Conservation (phyloP, 2,113 vertebrate genomes). For the Orthonyx spaldingii region DNA sequence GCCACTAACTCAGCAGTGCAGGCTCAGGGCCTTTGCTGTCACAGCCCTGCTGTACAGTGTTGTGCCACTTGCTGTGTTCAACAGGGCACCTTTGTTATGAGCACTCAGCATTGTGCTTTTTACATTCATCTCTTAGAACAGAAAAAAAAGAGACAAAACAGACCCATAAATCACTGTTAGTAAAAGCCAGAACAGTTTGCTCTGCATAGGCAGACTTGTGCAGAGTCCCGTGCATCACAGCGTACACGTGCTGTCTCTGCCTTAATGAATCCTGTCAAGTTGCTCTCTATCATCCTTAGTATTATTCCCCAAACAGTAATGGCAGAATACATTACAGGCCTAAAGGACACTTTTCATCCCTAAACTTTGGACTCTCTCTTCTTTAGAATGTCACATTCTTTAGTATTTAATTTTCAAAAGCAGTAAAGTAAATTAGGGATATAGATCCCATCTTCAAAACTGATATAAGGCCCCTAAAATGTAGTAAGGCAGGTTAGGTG, state of each 20-base stretch:
- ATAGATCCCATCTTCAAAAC: background rate
- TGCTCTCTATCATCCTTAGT: background rate
- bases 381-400: background rate
- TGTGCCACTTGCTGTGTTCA: background rate
- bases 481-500: background rate
- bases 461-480: background rate
- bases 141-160: background rate
- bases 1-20: background rate
- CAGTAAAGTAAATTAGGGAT: background rate
- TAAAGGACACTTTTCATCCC: background rate
- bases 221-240: background rate
- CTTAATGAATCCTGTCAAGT: slow-evolving; percentile 20
- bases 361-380: background rate
- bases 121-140: background rate
- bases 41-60: background rate
- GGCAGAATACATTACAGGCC: background rate
- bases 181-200: background rate
- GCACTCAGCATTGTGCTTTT: background rate
- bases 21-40: background rate
- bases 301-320: background rate
- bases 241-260: background rate
- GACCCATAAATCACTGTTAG: background rate
- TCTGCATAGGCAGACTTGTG: background rate
- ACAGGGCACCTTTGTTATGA: background rate
- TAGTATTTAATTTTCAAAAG: background rate